A percentile compares a stretch with the other conserved stretches of the same genome.
Conservation (phyloP, 2,888 invertebrate species). For the Temnothorax ravouxi region DNA sequence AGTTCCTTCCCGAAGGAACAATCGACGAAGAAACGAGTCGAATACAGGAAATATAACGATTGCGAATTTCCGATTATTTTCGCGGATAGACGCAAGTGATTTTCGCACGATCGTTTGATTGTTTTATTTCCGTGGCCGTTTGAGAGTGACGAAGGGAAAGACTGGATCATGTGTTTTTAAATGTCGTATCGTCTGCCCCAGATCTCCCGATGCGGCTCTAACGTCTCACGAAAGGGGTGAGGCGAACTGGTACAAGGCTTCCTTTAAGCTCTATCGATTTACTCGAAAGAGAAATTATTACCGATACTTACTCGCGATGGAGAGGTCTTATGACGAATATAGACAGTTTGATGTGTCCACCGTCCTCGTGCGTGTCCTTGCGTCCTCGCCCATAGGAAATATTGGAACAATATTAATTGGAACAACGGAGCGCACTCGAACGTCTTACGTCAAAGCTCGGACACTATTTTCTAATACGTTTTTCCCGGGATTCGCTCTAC, state of each 20-base stretch:
- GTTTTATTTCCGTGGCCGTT: background rate
- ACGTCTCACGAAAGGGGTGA: constrained; percentile 52
- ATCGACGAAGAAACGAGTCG: background rate
- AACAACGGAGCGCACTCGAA: background rate
- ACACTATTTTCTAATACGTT: constrained; percentile 4
- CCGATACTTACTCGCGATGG: constrained; percentile 54
- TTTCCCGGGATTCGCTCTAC: background rate
- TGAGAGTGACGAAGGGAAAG: background rate
- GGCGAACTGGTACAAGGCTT: constrained; percentile 66
- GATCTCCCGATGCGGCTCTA: constrained; percentile 66
- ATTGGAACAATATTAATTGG: constrained; percentile 8
- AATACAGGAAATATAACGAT: background rate
- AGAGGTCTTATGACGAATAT: constrained; percentile 63
- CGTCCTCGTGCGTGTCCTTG: background rate
- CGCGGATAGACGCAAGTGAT: background rate
- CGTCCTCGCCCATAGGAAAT: background rate
- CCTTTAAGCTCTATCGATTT: constrained; percentile 76
- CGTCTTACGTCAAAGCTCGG: background rate
- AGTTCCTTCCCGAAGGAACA: background rate
- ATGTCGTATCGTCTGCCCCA: constrained; percentile 60
- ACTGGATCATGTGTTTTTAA: background rate
- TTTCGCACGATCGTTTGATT: background rate
- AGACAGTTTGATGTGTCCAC: constrained; percentile 47
- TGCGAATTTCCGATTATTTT: constrained; percentile 7
- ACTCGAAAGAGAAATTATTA: constrained; percentile 64